These are phyloP conservation scores for Hoplias malabaricus DNA, from an alignment of 2,113 vertebrate genomes.

Conservation along the genomic window DNA sequence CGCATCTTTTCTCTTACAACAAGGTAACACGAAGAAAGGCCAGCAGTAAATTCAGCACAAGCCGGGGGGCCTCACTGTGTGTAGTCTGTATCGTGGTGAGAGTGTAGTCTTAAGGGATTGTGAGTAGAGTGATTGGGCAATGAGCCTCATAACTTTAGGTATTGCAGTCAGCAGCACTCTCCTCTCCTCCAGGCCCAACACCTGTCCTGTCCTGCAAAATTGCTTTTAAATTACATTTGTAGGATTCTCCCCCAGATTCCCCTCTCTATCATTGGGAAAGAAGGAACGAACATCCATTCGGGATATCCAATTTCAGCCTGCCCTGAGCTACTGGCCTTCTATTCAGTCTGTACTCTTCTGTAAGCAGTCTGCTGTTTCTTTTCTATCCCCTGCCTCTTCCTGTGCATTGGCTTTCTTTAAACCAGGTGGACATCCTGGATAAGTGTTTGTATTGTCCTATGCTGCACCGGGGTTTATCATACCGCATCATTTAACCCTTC, in stretches of 20 bases:
- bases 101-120: conserved; percentile 14
- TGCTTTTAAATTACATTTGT: conserved; percentile 59
- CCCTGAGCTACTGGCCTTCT: conserved; percentile 25
- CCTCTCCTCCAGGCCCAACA: conserved; percentile 42
- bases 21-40: background rate
- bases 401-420: background rate
- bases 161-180: conserved; percentile 29
- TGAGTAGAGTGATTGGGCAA: conserved; percentile 11
- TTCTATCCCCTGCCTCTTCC: background rate
- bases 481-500: conserved; percentile 4
- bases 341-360: background rate
- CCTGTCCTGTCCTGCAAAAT: conserved; percentile 51
- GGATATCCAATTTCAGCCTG: conserved; percentile 51
- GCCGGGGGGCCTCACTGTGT: background rate
- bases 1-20: background rate
- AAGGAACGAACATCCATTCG: conserved; percentile 49
- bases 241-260: conserved; percentile 39
- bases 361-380: conserved; percentile 11
- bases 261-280: conserved; percentile 25
- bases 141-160: conserved; percentile 41
- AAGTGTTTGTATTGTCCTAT: background rate
- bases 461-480: background rate
- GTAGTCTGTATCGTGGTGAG: background rate
- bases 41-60: background rate
- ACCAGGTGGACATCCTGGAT: background rate